A percentile compares a stretch with the other conserved stretches of the same genome.
These are phyloP conservation scores for Penaeus indicus DNA, from an alignment of 1,140 invertebrate genomes.

Conservation along the genomic window DNA sequence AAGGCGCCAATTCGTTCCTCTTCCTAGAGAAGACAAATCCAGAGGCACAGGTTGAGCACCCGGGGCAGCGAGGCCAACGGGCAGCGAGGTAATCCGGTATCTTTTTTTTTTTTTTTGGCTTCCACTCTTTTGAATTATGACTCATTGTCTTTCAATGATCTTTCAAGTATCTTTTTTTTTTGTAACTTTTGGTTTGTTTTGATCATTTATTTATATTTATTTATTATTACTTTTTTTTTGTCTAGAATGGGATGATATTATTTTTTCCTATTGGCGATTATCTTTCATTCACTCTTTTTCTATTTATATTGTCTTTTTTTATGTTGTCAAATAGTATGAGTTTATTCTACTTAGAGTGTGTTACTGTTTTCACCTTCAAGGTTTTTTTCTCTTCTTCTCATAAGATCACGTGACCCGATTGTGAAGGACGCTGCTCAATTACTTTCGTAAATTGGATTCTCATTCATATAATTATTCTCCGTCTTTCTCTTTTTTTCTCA, in stretches of 20 bases:
- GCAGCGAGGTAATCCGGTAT: not conserved
- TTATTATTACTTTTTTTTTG: too few species aligned
- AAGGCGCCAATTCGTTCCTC: conserved; percentile 49
- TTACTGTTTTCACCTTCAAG: not conserved
- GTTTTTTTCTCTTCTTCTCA: not conserved
- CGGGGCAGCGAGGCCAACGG: not conserved
- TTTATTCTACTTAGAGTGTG: not conserved
- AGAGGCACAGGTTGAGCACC: conserved; percentile 21
- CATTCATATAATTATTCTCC: too few species aligned
- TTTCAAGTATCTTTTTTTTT: too few species aligned
- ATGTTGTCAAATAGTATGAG: not conserved
- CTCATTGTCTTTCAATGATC: too few species aligned
- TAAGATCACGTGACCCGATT: not conserved
- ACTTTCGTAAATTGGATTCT: too few species aligned
- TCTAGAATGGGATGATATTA: not conserved
- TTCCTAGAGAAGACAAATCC: conserved; percentile 8
- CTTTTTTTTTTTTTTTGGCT: too few species aligned
- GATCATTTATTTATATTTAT: too few species aligned
- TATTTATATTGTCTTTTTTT: not conserved
- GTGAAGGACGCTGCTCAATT: too few species aligned
- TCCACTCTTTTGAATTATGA: too few species aligned
- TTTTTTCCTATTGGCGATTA: not conserved
- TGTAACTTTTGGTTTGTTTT: too few species aligned
- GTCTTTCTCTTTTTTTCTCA: too few species aligned
- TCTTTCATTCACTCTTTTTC: conserved; percentile 10